Percentiles rank a stretch among this genome's conserved stretches.
Evolutionary conservation across 2,113 vertebrate species (phyloP).

Genomic region (Anhinga rufa): DNA sequence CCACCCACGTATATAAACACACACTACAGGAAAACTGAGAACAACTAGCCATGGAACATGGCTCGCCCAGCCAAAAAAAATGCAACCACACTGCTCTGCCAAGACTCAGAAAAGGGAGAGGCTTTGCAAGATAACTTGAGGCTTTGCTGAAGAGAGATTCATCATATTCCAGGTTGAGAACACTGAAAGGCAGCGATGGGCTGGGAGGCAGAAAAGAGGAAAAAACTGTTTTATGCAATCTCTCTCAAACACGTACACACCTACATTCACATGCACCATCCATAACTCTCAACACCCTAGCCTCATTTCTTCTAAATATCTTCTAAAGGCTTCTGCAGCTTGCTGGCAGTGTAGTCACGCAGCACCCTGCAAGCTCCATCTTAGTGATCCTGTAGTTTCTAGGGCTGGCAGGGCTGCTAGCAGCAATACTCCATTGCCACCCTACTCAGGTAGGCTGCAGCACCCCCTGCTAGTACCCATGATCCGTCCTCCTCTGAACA

Average conservation of each 20-base stretch:
- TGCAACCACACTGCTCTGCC: neutral
- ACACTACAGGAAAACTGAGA: neutral
- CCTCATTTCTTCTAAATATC: neutral
- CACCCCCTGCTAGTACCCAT: neutral
- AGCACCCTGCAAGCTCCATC: no score
- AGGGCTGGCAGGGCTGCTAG: neutral
- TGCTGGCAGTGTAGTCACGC: rapidly evolving
- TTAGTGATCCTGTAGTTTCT: neutral
- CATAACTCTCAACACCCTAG: neutral
- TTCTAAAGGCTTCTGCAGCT: no score
- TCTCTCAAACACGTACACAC: neutral
- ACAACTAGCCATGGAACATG: neutral
- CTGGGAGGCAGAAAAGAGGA: neutral
- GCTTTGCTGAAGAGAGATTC: neutral
- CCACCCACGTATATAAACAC: neutral
- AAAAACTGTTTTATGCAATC: neutral
- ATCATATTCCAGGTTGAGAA: neutral
- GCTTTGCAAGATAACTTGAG: neutral
- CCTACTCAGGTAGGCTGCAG: neutral
- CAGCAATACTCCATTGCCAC: neutral
- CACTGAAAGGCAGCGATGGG: neutral
- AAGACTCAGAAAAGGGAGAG: neutral
- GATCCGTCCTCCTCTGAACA: neutral
- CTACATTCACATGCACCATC: neutral
- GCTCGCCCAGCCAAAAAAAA: neutral